Base-by-base conservation (phyloP, 2,113 vertebrate species). In the Thryonomys swinderianus region DNA sequence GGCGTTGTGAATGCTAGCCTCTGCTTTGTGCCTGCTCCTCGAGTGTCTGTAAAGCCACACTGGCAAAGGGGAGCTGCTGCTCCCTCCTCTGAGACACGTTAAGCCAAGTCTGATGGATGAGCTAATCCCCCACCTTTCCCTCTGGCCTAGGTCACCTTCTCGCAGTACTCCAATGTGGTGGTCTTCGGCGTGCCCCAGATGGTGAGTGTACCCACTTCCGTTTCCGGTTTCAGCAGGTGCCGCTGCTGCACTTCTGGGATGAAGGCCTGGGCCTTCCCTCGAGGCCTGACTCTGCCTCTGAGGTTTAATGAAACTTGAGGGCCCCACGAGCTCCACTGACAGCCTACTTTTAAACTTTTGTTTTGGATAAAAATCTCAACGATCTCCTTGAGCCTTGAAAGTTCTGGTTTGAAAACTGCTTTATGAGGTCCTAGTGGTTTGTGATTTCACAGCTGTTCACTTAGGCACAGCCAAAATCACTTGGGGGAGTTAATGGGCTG, bases 171-270 rank as follows among this genome's bases (percentile, higher is more conserved):
- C 2, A 99, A 99, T 67, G 98, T 99, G 23, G 98, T 99, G 30
- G 98, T 99, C 96, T 99, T 99, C 97, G 99, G 99, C 20, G 99
- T 99, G 78, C 99, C 99, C 96, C 99, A 99, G 97, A 99, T 99
- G 99, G 99, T 99, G 98, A 99, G 99, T 98, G 67, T 57, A 27
- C 1, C 2, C 82, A 1, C 34, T 57, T 27, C n/a, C 55, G 17
- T 57, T 57, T 57, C 55, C 55, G 17, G 55, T 57, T 57, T 17
- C 55, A 57, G 55, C 55, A 57, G 55, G 53, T 12, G 14, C 53
- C 53, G 48, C 53, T 16, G 53, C 53, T 55, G 53, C 53, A 12
- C 53, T 55, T 55, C 55, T 17, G 17, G 55, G 17, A 16, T 5
- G 14, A 57, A 86, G 53, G 93, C 21, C 7, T 59, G 25, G 9